Percentiles rank a stretch among this genome's conserved stretches.
Conservation (phyloP, 2,888 invertebrate species). For the Pristionchus japonicus region DNA sequence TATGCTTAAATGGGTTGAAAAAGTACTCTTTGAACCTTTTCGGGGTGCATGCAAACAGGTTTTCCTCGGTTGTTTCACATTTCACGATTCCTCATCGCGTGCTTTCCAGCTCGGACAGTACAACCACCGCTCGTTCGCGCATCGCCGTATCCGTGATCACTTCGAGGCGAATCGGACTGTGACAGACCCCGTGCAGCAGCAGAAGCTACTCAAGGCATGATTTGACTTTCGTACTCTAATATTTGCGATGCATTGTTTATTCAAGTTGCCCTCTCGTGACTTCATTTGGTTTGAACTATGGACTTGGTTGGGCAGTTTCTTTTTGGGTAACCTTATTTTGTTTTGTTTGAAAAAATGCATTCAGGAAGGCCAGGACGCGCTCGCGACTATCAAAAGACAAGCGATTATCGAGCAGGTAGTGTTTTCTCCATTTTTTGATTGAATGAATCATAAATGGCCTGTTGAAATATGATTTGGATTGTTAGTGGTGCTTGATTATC, state of each 20-base stretch:
- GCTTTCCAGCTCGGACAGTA: constrained; percentile 69
- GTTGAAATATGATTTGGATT: not conserved
- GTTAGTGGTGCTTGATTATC: not conserved
- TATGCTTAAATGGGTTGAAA: no score
- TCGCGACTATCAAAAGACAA: constrained; percentile 62
- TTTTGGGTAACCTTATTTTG: not conserved
- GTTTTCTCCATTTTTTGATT: not conserved
- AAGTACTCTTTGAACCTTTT: not conserved
- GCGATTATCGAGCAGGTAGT: constrained; percentile 52
- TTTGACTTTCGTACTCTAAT: no score
- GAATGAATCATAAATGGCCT: not conserved
- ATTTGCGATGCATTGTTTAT: no score
- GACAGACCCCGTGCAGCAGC: constrained; percentile 58
- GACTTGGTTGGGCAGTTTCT: not conserved
- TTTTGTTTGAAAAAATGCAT: not conserved
- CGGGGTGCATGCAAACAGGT: not conserved
- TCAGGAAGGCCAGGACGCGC: constrained; percentile 57
- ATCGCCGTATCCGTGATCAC: constrained; percentile 73
- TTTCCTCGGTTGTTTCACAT: not conserved
- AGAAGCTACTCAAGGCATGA: constrained; percentile 62
- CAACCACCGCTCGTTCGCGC: constrained; percentile 72
- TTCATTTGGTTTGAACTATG: not conserved
- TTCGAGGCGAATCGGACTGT: constrained; percentile 65
- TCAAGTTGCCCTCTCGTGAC: not conserved
- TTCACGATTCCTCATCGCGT: not conserved